Base-by-base conservation (phyloP, 2,113 vertebrate species). In the Marmota monax region DNA sequence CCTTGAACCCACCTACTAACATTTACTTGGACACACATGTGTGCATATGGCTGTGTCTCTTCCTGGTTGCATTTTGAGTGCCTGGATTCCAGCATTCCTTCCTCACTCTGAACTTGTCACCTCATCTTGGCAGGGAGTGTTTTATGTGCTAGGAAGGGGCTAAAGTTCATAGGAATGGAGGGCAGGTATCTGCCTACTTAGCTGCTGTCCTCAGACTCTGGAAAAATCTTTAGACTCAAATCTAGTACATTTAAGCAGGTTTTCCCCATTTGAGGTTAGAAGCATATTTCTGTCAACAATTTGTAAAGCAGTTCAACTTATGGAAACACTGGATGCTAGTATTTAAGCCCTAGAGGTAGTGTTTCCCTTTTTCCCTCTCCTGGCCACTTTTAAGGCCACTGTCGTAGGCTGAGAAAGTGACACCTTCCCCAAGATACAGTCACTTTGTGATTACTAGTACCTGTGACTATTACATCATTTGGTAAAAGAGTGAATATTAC, bases 301-400 rank as follows among this genome's bases (percentile, higher is more conserved):
- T 89, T 86, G 51, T 45, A 88, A 88, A 93, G 34, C 25, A 65
- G 11, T 96, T 88, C 73, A 73, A 67, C 3, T 89, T 92, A 89
- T n/a, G 72, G 29, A 69, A n/a, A 69, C 39, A 67, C 14, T 63
- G 18, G 16, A 70, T 86, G 16, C 39, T 83, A 27, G 11, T 65
- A 11, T n/a, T 85, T 88, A 69, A 90, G 63, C 9, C 48, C 25
- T 76, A 79, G 10, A 76, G 17, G 67, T 73, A 5, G 3, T 23
- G 34, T 58, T 53, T 37, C 6, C 13, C 7, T 82, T 2, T 3
- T 85, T 89, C 1, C 16, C 83, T 90, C 16, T 87, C 39, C 45
- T 90, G 58, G 32, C 12, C 9, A 92, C 27, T 67, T 90, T 23
- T 74, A 53, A 42, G 39, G 9, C 79, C 32, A 94, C 2, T 70